Evolutionary conservation across 2,113 vertebrate genomes (phyloP).

Genomic region (Brachypteracias leptosomus): DNA sequence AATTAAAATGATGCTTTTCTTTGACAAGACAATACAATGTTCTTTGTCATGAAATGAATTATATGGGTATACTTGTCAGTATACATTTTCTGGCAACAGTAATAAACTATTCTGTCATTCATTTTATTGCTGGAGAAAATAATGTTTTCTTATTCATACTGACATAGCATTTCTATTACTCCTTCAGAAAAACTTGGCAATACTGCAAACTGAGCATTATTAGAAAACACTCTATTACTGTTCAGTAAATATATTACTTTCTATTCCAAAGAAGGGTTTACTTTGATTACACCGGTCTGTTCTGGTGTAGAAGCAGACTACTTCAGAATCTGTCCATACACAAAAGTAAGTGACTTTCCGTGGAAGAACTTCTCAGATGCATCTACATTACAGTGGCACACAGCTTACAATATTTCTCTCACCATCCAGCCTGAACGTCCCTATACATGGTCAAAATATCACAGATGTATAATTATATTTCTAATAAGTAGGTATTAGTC

Average conservation of each 20-base stretch:
- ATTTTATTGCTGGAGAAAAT: conserved; percentile 58
- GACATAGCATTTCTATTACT: conserved; percentile 45
- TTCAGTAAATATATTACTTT: conserved; percentile 63
- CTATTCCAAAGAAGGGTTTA: conserved; percentile 33
- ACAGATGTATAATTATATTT: neutral
- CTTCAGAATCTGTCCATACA: neutral
- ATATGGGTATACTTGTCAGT: conserved; percentile 40
- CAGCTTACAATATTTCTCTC: neutral
- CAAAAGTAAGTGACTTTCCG: neutral
- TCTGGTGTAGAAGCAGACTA: neutral
- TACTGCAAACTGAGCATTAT: conserved; percentile 65
- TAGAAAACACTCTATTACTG: conserved; percentile 64
- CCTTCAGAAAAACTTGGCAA: conserved; percentile 51
- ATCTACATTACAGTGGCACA: neutral
- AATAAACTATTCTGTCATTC: conserved; percentile 63
- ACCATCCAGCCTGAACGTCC: neutral
- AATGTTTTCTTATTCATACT: conserved; percentile 48
- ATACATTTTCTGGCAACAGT: conserved; percentile 62
- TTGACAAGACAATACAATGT: conserved; percentile 42
- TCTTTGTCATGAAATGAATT: conserved; percentile 53
- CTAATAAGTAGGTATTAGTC: neutral
- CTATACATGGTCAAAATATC: neutral
- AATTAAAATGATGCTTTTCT: conserved; percentile 50
- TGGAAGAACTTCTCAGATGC: neutral
- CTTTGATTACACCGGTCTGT: conserved; percentile 18